phyloP scores from a whole-genome alignment of 2,888 invertebrate genomes.

The Pandemis corylana region DNA sequence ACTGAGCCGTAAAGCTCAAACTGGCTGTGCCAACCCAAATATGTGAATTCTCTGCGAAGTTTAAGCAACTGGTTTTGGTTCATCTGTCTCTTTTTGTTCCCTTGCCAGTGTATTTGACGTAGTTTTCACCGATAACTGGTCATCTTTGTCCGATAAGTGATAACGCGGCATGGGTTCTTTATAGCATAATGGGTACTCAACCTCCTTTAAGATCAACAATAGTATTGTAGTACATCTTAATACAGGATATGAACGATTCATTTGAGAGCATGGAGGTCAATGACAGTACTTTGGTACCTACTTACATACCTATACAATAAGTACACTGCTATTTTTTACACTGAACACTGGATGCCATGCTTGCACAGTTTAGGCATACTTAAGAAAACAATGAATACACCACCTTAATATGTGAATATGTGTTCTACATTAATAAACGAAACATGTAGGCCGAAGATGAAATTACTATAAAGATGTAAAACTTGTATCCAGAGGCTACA shows the following conservation, averaged over 20 bases:
- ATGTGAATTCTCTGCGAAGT: constrained; percentile 78
- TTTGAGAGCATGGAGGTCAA: constrained; percentile 67
- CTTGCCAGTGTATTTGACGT: constrained; percentile 70
- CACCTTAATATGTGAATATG: not conserved
- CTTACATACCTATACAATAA: constrained; percentile 31
- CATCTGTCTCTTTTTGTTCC: constrained; percentile 57
- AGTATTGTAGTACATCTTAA: constrained; percentile 31
- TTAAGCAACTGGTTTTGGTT: constrained; percentile 73
- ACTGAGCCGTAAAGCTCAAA: constrained; percentile 48
- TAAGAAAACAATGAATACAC: not conserved
- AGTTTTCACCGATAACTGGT: constrained; percentile 52
- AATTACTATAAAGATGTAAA: not conserved
- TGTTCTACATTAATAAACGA: not conserved
- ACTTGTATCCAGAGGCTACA: not conserved
- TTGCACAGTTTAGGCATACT: not conserved
- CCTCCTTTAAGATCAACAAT: constrained; percentile 35
- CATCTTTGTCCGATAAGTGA: constrained; percentile 51
- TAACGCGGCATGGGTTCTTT: constrained; percentile 47
- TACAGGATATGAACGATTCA: constrained; percentile 74
- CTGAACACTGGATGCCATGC: not conserved
- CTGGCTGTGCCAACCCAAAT: constrained; percentile 36
- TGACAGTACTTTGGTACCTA: constrained; percentile 57
- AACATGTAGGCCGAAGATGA: not conserved
- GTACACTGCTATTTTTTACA: not conserved
- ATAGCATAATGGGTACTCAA: constrained; percentile 15